Conservation (phyloP, 2,113 vertebrate genomes). For the Dolichallabes microphthalmus region DNA sequence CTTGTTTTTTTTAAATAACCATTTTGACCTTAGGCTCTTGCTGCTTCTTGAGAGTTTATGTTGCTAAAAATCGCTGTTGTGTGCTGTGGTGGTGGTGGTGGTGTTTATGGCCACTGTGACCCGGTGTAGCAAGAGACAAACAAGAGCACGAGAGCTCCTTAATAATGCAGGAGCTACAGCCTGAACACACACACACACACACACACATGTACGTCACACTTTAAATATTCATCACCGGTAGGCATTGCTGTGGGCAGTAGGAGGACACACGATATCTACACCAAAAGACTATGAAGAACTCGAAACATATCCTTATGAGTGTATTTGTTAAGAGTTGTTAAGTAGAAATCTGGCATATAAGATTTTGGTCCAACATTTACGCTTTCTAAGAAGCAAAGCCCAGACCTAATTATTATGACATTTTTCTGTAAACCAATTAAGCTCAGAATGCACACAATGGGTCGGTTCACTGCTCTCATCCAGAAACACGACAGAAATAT, state of each 20-base stretch:
- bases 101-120: conserved; percentile 10
- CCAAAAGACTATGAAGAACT: not conserved
- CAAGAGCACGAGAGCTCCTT: conserved; percentile 14
- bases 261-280: not conserved
- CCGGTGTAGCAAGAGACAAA: not conserved
- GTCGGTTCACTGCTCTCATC: not conserved
- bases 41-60: not conserved
- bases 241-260: conserved; percentile 35
- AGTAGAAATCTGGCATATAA: conserved; percentile 15
- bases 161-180: conserved; percentile 53
- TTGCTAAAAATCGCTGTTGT: not conserved
- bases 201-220: conserved; percentile 26
- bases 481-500: not conserved
- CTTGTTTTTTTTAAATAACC: not conserved
- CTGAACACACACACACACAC: conserved; percentile 17
- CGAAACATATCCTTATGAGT: not conserved
- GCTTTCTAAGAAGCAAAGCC: conserved; percentile 2
- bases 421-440: not conserved
- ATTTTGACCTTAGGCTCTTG: not conserved
- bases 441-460: not conserved
- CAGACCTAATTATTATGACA: not conserved
- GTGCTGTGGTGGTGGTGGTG: not conserved
- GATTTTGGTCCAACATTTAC: not conserved
- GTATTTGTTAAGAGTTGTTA: no score
- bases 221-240: conserved; percentile 53